Conservation (phyloP, 2,113 vertebrate species). For the Elephantulus edwardii region DNA sequence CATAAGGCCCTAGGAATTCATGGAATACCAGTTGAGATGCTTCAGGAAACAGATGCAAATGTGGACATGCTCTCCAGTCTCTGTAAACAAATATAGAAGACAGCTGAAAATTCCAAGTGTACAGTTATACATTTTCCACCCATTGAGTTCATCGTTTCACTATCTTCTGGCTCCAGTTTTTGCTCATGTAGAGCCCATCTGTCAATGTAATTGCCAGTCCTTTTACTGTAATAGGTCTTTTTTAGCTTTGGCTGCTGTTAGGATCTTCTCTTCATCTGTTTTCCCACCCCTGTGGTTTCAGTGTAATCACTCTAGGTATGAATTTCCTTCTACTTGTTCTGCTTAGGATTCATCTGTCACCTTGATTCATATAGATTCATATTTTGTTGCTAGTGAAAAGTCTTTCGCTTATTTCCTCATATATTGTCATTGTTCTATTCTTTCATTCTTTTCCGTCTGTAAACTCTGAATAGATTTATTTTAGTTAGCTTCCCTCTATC, state of each 20-base stretch:
- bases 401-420: not conserved
- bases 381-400: not conserved
- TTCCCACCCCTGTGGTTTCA: not conserved
- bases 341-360: not conserved
- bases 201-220: not conserved
- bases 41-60: too few species aligned
- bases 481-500: not conserved
- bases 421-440: not conserved
- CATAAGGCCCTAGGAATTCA: too few species aligned
- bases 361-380: not conserved
- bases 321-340: not conserved
- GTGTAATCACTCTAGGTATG: not conserved
- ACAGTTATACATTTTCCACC: not conserved
- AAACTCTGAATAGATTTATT: not conserved
- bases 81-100: too few species aligned
- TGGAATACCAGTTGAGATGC: too few species aligned
- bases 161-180: not conserved
- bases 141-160: not conserved
- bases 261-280: not conserved
- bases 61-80: too few species aligned
- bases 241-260: not conserved
- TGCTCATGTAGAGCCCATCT: not conserved
- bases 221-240: not conserved
- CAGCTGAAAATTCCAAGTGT: too few species aligned
- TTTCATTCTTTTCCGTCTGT: slow-evolving; percentile 21